Base-by-base conservation (phyloP, 37 sponge, comb jelly and placozoan species). In the Haliclona indistincta region DNA sequence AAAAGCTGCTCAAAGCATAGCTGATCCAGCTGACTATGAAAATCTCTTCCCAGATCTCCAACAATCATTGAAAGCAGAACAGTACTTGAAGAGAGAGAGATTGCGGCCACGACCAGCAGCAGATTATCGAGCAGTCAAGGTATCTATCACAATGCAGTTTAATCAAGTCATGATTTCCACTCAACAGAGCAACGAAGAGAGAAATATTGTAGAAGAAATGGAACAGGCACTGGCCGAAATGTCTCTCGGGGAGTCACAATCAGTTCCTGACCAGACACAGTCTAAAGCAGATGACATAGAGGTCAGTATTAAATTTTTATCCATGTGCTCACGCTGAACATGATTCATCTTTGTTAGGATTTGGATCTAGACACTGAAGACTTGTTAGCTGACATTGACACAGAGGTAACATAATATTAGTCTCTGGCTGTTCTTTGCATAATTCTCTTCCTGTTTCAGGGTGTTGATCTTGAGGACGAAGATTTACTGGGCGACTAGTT, bases 31-130 rank as follows among this genome's bases (percentile, higher is more conserved):
- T 0, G 74, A 91, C 41, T 97, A 97, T 52, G 94, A 87, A 60
- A 94, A 97, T 79, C 82, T 97, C 8, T 97, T 97, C 70, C 94
- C 94, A 7, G 98, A 93, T 49, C 70, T 91, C 19, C 67, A 86
- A 52, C 76, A 74, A 25, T 76, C 93, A 0, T 74, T 97, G 33
- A 43, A 76, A 42, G 91, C 91, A 13, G 93, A 97, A 73, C 34
- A 84, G 73, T 33, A 10, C 23, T 73, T 88, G 29, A 85, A 84
- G 54, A 49, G 10, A n/a, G 86, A 88, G 64, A 74, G 85, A 36
- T 69, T 56, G 8, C 23, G 41, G 8, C 84, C 86, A 10, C 63
- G 34, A 6, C 87, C 90, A n/a, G 90, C 94, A 11, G 42, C 75
- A 6, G 60, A 37, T 8, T 86, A 76, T 74, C 58, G 70, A 63